A percentile compares a stretch with the other conserved stretches of the same genome.
phyloP scores from a whole-genome alignment of 2,797 vertebrate species.

The Alfaro cultratus region DNA sequence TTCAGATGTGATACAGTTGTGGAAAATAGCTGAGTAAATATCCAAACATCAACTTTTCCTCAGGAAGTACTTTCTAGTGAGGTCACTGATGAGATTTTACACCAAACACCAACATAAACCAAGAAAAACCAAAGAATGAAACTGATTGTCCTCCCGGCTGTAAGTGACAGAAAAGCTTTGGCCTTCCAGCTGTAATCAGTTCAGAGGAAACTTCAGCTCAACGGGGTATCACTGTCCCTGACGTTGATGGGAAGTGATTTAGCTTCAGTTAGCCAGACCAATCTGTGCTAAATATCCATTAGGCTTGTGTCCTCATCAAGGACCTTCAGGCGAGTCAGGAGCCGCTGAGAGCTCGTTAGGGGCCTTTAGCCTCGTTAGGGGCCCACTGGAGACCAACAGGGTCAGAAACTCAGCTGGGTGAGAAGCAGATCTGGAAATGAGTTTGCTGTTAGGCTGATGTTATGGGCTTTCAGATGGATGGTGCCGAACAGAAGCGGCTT shows the following conservation, averaged over 20 bases:
- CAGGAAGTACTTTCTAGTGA: neutral
- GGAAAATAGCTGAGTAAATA: neutral
- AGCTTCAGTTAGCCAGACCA: conserved; percentile 31
- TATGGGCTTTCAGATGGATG: neutral
- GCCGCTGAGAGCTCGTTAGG: conserved; percentile 41
- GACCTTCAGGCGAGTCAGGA: conserved; percentile 32
- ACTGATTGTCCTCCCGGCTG: neutral
- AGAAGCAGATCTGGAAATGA: conserved; percentile 45
- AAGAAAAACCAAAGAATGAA: neutral
- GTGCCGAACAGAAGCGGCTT: conserved; percentile 8
- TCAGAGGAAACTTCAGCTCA: neutral
- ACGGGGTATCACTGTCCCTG: conserved; percentile 1
- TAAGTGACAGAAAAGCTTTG: neutral
- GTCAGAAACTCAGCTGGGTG: conserved; percentile 30
- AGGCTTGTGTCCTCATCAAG: conserved; percentile 28
- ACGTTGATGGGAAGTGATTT: conserved; percentile 26
- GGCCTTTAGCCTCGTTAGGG: conserved; percentile 49
- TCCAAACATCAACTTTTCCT: neutral
- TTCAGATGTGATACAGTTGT: neutral
- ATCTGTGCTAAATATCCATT: conserved; percentile 47
- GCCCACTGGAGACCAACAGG: conserved; percentile 52
- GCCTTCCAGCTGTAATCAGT: neutral
- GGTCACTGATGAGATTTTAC: neutral
- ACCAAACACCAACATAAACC: neutral
- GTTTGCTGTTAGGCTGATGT: conserved; percentile 22